These are phyloP conservation scores for Leptoteleia sp. DNA, from an alignment of 1,140 invertebrate species.

Conservation along the genomic window DNA sequence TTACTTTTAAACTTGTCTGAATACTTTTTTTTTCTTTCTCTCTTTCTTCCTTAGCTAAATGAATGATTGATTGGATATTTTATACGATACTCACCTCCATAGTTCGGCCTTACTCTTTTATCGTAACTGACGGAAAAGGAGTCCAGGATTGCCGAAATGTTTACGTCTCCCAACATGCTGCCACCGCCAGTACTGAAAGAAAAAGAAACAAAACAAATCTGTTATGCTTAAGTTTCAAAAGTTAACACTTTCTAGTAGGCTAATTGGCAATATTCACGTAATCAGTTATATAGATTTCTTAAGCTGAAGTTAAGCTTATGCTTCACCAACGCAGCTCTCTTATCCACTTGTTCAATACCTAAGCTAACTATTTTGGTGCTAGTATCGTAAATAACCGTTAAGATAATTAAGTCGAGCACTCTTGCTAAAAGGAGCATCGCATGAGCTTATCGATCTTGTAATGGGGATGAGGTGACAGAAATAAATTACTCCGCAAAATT, in stretches of 20 bases:
- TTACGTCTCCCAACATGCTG: conserved; percentile 92
- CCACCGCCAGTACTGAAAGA: conserved; percentile 85
- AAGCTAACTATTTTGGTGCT: conserved; percentile 58
- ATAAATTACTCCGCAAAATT: conserved; percentile 56
- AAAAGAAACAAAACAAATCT: conserved; percentile 55
- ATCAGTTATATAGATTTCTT: conserved; percentile 33
- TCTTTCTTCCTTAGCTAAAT: conserved; percentile 32
- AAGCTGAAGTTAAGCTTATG: conserved; percentile 14
- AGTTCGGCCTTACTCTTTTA: conserved; percentile 98
- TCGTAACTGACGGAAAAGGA: conserved; percentile 97
- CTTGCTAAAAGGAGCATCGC: conserved; percentile 62
- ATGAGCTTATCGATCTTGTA: conserved; percentile 61
- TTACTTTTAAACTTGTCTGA: conserved; percentile 57
- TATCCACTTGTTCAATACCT: conserved; percentile 52
- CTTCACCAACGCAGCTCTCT: conserved; percentile 40
- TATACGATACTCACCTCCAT: conserved; percentile 92
- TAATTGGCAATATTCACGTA: conserved; percentile 29
- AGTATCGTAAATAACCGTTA: conserved; percentile 71
- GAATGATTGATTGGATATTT: conserved; percentile 45
- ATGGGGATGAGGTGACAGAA: conserved; percentile 53
- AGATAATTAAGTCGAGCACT: conserved; percentile 68
- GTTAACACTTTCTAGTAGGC: not conserved
- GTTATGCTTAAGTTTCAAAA: conserved; percentile 1
- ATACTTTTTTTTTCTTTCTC: conserved; percentile 40
- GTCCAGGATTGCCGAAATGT: conserved; percentile 96